A percentile compares a stretch with the other conserved stretches of the same genome.
Conservation (phyloP, 1,140 invertebrate genomes). For the Drosophila tani region DNA sequence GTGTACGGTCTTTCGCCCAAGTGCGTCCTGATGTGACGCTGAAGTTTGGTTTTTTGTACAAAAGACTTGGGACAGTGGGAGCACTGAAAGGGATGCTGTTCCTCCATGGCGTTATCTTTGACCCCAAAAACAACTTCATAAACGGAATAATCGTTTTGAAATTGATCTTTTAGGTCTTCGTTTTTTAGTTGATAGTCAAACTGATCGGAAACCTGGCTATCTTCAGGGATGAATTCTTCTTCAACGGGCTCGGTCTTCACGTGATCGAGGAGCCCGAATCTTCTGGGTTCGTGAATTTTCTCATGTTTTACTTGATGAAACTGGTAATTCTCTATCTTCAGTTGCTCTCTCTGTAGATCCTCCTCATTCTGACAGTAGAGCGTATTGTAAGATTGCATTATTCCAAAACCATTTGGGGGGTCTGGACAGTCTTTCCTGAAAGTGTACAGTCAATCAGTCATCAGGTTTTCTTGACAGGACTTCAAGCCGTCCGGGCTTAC, state of each 20-base stretch:
- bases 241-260: constrained; percentile 4
- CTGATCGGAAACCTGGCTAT: not conserved
- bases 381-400: not conserved
- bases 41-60: constrained; percentile 5
- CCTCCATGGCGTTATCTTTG: not conserved
- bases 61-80: not conserved
- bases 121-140: not conserved
- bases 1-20: constrained; percentile 1
- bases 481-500: not conserved
- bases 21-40: constrained; percentile 4
- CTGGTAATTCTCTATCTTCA: not conserved
- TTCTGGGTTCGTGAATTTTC: not conserved
- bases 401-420: constrained; percentile 1
- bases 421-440: constrained; percentile 6
- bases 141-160: not conserved
- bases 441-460: not conserved
- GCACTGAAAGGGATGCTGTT: constrained; percentile 1
- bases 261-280: not conserved
- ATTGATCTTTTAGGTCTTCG: not conserved
- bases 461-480: not conserved
- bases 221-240: not conserved
- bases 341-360: not conserved
- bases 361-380: constrained; percentile 1
- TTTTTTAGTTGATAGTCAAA: not conserved
- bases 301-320: too few relatives aligned